phyloP scores from a whole-genome alignment of 1,140 invertebrate genomes.

The Cotesia glomerata region DNA sequence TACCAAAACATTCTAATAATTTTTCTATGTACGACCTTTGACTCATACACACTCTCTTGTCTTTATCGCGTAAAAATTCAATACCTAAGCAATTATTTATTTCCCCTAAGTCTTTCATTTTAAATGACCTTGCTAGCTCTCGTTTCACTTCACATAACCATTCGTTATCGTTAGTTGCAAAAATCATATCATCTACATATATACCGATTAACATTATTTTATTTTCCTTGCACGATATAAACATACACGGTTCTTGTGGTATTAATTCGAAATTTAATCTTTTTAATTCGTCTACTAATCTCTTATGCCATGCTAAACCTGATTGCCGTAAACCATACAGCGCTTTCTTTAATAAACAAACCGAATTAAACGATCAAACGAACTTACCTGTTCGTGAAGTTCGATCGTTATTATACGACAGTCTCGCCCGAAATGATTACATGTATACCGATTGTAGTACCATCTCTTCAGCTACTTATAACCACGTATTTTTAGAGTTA shows the following conservation, averaged over 20 bases:
- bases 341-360: slow-evolving; percentile 2
- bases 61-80: slow-evolving; percentile 25
- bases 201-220: too few species aligned
- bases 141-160: slow-evolving; percentile 28
- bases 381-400: too few species aligned
- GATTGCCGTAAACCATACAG: not conserved
- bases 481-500: too few species aligned
- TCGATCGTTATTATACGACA: too few species aligned
- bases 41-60: slow-evolving; percentile 29
- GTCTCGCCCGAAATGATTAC: too few species aligned
- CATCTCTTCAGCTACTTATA: too few species aligned
- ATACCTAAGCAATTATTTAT: slow-evolving; percentile 38
- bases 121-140: slow-evolving; percentile 29
- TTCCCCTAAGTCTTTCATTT: slow-evolving; percentile 40
- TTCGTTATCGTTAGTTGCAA: slow-evolving; percentile 39
- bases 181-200: slow-evolving; percentile 53
- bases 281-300: not conserved
- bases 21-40: slow-evolving; percentile 38
- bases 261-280: not conserved
- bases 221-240: too few species aligned
- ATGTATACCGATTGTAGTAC: too few species aligned
- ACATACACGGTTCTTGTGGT: not conserved
- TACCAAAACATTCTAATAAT: slow-evolving; percentile 42
- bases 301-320: not conserved
- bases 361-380: not conserved